Conservation (phyloP, 2,797 vertebrate genomes). For the Hypotaenidia okinawae region DNA sequence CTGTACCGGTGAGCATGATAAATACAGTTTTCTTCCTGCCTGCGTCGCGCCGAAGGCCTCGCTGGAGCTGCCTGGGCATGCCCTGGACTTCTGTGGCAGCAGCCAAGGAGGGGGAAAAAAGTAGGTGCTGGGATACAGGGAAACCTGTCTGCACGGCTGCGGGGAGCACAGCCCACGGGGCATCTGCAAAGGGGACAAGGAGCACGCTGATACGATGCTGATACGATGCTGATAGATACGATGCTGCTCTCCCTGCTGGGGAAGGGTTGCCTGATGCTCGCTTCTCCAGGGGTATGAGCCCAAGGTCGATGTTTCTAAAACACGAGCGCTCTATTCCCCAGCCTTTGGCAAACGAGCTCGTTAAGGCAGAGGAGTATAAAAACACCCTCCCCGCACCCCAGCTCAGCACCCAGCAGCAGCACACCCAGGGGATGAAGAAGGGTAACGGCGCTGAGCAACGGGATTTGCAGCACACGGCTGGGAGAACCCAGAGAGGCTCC, state of each 20-base stretch:
- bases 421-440: not conserved
- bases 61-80: slow-evolving; percentile 30
- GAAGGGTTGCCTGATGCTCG: not conserved
- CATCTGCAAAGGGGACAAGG: not conserved
- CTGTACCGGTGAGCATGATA: not conserved
- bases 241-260: not conserved
- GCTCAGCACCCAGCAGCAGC: not conserved
- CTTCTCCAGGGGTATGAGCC: not conserved
- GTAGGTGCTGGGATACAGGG: not conserved
- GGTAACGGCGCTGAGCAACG: not conserved
- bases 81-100: not conserved
- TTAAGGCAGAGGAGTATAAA: not conserved
- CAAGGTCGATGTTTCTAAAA: slow-evolving; percentile 3
- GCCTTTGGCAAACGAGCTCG: not conserved
- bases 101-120: not conserved
- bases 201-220: too few species aligned
- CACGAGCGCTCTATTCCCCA: not conserved
- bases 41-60: not conserved
- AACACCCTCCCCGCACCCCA: not conserved
- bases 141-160: not conserved
- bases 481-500: fast-evolving
- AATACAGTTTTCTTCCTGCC: not conserved
- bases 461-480: not conserved
- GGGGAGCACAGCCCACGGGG: fast-evolving
- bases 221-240: too few species aligned